A percentile compares a stretch with the other conserved stretches of the same genome.
Evolutionary conservation across 2,888 invertebrate species (phyloP).

Genomic region (Therioaphis trifolii): DNA sequence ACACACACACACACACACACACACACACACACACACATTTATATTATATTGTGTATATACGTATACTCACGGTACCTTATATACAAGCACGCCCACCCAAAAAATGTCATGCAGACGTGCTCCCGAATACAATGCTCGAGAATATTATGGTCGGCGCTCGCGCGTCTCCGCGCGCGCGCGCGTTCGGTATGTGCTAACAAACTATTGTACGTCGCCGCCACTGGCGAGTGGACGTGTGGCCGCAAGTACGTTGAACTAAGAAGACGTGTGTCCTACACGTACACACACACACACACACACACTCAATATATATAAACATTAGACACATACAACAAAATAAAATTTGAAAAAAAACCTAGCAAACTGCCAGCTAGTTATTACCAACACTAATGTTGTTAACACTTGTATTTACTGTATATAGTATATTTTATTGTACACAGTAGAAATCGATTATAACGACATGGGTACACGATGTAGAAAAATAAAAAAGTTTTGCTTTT

Average conservation of each 20-base stretch:
- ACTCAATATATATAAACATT: too few relatives aligned
- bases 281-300: not conserved
- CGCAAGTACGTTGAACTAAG: constrained; percentile 61
- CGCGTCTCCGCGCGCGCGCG: constrained; percentile 14
- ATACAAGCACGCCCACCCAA: constrained; percentile 58
- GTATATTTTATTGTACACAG: too few relatives aligned
- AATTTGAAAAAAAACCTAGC: not conserved
- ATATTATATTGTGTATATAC: not conserved
- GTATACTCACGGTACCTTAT: too few relatives aligned
- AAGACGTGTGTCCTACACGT: constrained; percentile 37
- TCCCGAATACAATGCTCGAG: constrained; percentile 61
- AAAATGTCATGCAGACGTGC: constrained; percentile 61
- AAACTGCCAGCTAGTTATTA: not conserved
- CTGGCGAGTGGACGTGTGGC: constrained; percentile 41
- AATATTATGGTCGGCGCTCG: constrained; percentile 61
- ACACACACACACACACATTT: not conserved
- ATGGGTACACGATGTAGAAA: too few relatives aligned
- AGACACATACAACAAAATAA: not conserved
- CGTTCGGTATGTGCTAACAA: constrained; percentile 58
- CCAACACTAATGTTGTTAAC: not conserved
- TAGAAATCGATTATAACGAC: too few relatives aligned
- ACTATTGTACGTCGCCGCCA: constrained; percentile 52
- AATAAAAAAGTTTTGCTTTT: too few relatives aligned
- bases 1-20: not conserved
- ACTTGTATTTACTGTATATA: too few relatives aligned